A percentile compares a stretch with the other conserved stretches of the same genome.
Evolutionary conservation across 2,888 invertebrate genomes (phyloP).

Genomic region (Nowickia ferox): DNA sequence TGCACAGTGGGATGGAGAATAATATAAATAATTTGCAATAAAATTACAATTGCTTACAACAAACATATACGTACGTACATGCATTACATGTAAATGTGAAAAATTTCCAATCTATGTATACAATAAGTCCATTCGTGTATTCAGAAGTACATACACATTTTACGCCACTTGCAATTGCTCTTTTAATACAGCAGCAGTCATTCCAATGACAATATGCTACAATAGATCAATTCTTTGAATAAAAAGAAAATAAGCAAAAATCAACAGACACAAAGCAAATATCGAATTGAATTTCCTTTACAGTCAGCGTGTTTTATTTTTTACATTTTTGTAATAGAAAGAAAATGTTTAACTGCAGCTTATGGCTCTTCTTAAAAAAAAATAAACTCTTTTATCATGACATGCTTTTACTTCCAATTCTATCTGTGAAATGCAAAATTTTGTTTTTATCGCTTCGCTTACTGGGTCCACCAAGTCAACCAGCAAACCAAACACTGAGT

Average conservation of each 20-base stretch:
- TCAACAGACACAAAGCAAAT: constrained; percentile 13
- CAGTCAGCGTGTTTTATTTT: constrained; percentile 11
- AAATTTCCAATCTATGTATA: neutral
- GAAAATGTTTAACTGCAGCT: constrained; percentile 41
- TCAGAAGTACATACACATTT: neutral
- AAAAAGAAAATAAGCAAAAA: neutral
- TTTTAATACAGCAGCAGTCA: neutral
- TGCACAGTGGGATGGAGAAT: too few species aligned
- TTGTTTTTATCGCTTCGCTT: constrained; percentile 61
- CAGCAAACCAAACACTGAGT: constrained; percentile 68
- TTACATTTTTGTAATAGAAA: constrained; percentile 20
- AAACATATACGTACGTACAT: too few species aligned
- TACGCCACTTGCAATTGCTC: neutral
- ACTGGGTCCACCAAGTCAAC: constrained; percentile 60
- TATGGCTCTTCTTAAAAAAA: constrained; percentile 24
- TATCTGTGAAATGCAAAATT: constrained; percentile 46
- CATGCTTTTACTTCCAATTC: constrained; percentile 38
- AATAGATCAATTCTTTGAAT: constrained; percentile 25
- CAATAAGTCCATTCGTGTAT: neutral
- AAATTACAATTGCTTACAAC: too few species aligned
- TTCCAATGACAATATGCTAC: constrained; percentile 10
- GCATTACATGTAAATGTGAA: neutral
- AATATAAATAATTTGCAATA: too few species aligned
- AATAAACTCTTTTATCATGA: constrained; percentile 15
- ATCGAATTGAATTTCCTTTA: constrained; percentile 48